A percentile compares a stretch with the other conserved stretches of the same genome.
phyloP scores from a whole-genome alignment of 2,797 vertebrate species.

The Pitangus sulphuratus region DNA sequence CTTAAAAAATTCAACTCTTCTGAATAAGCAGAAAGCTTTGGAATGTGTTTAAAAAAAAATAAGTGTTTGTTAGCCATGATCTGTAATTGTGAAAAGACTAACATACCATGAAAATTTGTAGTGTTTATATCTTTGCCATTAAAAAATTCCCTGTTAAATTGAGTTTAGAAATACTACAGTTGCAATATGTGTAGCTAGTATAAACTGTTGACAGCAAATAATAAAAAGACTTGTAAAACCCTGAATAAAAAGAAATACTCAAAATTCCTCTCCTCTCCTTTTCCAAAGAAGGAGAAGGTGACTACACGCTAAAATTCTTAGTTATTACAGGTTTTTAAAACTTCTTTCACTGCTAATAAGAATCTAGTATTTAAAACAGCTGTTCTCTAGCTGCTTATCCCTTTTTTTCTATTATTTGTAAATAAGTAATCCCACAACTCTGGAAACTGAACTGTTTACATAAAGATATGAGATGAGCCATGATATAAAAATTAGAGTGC shows the following conservation, averaged over 20 bases:
- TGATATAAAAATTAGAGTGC: not conserved
- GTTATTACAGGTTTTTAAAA: not conserved
- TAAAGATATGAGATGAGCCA: not conserved
- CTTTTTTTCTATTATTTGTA: not conserved
- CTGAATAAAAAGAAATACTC: not conserved
- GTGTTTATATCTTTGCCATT: not conserved
- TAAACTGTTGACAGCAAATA: not conserved
- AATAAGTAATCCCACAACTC: not conserved
- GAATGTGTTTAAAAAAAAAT: not conserved
- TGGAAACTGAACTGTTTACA: not conserved
- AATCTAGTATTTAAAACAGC: not conserved
- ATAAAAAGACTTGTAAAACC: not conserved
- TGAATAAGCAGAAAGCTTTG: constrained; percentile 13
- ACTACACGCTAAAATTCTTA: not conserved
- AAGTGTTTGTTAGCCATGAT: not conserved
- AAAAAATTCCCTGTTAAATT: not conserved
- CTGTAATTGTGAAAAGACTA: not conserved
- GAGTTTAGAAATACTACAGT: not conserved
- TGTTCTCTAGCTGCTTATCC: not conserved
- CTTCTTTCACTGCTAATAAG: not conserved
- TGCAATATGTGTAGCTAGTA: not conserved
- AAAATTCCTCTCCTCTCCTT: not conserved
- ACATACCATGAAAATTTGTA: not conserved
- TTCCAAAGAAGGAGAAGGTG: not conserved
- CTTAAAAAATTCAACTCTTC: not conserved